phyloP scores from a whole-genome alignment of 2,888 invertebrate genomes.

The Auanema sp. region DNA sequence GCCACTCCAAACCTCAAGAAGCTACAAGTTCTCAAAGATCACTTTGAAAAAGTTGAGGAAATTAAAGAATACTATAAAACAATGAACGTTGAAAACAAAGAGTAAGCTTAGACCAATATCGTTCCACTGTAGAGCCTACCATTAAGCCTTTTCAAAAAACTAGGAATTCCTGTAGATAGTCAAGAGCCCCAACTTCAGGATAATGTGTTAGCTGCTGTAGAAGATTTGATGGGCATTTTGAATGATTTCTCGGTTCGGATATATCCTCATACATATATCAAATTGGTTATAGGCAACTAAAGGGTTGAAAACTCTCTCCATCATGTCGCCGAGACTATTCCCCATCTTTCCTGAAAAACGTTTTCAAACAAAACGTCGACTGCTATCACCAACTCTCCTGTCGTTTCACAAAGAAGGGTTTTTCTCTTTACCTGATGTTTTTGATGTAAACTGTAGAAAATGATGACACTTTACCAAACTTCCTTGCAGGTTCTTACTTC shows the following conservation, averaged over 20 bases:
- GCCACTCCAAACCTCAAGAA: slow-evolving; percentile 21
- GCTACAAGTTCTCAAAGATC: slow-evolving; percentile 21
- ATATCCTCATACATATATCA: too few species aligned
- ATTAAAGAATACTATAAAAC: slow-evolving; percentile 50
- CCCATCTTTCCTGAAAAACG: slow-evolving; percentile 44
- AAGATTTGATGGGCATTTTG: slow-evolving; percentile 28
- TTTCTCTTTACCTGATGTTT: slow-evolving; percentile 49
- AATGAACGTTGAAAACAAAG: slow-evolving; percentile 48
- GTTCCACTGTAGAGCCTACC: too few species aligned
- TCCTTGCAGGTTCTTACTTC: slow-evolving; percentile 33
- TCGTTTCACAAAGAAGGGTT: slow-evolving; percentile 56
- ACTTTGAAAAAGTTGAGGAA: slow-evolving; percentile 36
- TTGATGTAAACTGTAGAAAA: slow-evolving; percentile 32
- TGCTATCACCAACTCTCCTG: slow-evolving; percentile 51
- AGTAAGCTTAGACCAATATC: too few species aligned
- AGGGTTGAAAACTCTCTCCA: slow-evolving; percentile 25
- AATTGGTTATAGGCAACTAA: slow-evolving; percentile 8
- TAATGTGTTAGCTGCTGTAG: slow-evolving; percentile 21
- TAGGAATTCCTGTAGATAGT: slow-evolving; percentile 34
- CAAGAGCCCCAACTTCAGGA: slow-evolving; percentile 27
- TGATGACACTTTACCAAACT: too few species aligned
- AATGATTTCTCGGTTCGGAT: not conserved
- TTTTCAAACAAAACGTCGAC: slow-evolving; percentile 21
- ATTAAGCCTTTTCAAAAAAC: slow-evolving; percentile 32
- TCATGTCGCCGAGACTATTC: slow-evolving; percentile 49